These are phyloP conservation scores for Muscidifurax raptorellus DNA, from an alignment of 1,140 invertebrate species.

Conservation along the genomic window DNA sequence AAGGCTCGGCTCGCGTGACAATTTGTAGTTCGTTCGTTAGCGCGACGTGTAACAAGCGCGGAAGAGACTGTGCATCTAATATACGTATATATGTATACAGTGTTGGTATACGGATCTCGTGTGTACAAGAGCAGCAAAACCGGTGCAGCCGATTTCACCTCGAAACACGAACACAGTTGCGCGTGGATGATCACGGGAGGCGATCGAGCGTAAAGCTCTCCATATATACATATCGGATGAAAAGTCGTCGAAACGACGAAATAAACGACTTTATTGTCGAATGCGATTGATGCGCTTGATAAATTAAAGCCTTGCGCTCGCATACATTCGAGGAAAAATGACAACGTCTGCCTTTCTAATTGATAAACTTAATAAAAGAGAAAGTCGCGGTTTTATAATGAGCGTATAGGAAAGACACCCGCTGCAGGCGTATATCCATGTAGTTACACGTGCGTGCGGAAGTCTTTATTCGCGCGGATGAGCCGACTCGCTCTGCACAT, in stretches of 20 bases:
- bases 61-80: background rate
- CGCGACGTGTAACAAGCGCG: background rate
- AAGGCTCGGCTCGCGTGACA: background rate
- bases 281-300: background rate
- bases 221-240: background rate
- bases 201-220: background rate
- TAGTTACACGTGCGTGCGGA: background rate
- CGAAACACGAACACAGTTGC: background rate
- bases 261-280: background rate
- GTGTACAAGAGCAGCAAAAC: background rate
- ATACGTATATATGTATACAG: no score
- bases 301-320: background rate
- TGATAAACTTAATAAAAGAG: conserved; percentile 21
- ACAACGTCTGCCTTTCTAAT: conserved; percentile 29
- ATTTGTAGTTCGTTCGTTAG: background rate
- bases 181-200: no score
- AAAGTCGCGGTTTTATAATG: background rate
- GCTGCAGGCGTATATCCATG: no score
- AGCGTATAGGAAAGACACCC: background rate
- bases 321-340: background rate
- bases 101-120: background rate
- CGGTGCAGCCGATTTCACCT: background rate
- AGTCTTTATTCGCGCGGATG: background rate
- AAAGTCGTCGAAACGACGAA: background rate
- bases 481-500: background rate